These are phyloP conservation scores for Plodia interpunctella DNA, from an alignment of 1,140 invertebrate species.

Conservation along the genomic window DNA sequence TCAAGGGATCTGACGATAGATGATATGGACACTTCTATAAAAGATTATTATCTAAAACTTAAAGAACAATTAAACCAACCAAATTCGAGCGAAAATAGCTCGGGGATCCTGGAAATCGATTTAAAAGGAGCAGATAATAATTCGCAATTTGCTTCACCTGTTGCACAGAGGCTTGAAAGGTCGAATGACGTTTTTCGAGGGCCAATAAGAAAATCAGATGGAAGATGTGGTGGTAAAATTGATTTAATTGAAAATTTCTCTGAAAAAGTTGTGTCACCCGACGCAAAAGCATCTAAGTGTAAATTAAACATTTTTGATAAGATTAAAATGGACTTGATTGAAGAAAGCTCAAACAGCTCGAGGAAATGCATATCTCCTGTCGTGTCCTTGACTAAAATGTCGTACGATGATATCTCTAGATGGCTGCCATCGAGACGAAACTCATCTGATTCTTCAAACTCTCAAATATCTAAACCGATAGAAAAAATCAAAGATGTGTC, in stretches of 20 bases:
- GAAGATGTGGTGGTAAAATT: too few species aligned
- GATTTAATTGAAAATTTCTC: not conserved
- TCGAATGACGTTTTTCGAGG: not conserved
- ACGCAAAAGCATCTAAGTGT: too few species aligned
- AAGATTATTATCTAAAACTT: conserved; percentile 38
- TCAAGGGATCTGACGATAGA: conserved; percentile 39
- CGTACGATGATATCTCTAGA: conserved; percentile 31
- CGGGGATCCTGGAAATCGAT: not conserved
- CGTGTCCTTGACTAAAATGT: conserved; percentile 33
- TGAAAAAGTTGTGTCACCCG: not conserved
- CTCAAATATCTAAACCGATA: not conserved
- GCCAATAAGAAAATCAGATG: conserved; percentile 8
- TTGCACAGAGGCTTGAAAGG: not conserved
- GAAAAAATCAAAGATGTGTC: not conserved
- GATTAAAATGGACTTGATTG: not conserved
- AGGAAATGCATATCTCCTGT: conserved; percentile 21
- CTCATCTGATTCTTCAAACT: not conserved
- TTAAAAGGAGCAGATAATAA: not conserved
- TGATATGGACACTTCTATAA: conserved; percentile 27
- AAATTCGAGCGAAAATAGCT: not conserved
- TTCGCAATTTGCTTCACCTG: not conserved
- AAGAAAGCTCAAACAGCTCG: not conserved
- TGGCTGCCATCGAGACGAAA: conserved; percentile 28
- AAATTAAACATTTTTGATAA: not conserved
- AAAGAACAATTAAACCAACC: conserved; percentile 23